Base-by-base conservation (phyloP, 2,113 vertebrate species). In the Corythoichthys haematopterus region DNA sequence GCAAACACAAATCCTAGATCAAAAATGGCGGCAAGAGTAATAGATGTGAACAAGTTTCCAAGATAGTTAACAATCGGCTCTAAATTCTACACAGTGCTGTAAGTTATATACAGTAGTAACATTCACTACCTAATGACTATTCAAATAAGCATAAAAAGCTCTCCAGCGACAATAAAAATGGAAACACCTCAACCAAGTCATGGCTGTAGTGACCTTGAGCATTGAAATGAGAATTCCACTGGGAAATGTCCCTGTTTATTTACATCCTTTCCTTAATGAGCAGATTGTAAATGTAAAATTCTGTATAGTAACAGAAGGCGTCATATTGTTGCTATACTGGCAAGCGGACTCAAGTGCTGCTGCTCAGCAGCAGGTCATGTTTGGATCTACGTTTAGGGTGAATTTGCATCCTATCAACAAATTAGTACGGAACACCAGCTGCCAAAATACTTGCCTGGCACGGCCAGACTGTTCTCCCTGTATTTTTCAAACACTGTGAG, bases 131-230 rank as follows among this genome's bases (percentile, higher is more conserved):
- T 60, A 64, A 10, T 63, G 60, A 28, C 6, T 16, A 38, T 66
- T 57, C 56, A 68, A 72, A 70, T 75, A 45, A 15, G 20, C 43
- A 56, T 72, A 46, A 55, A 69, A 70, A 50, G 15, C 60, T 62
- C 43, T 50, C 53, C 15, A 63, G 59, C 51, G 48, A 61, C 55
- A 28, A 68, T 57, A 48, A 45, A 58, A 70, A 66, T 47, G 13
- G 52, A 36, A 68, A 20, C n/a, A n/a, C 20, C 59, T 60, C 37
- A 3, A 52, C 16, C 14, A 65, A 20, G 16, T 60, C 70, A 63
- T 69, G 64, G 60, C 38, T 45, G 9, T 0, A 53, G 72, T 53
- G 73, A 78, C 69, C 56, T 85, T 77, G 62, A 33, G 16, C 28
- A 51, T 51, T 63, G 59, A 33, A 40, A 68, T 76, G 57, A 66